A percentile compares a stretch with the other conserved stretches of the same genome.
These are phyloP conservation scores for Nestor notabilis DNA, from an alignment of 2,113 vertebrate genomes.

Conservation along the genomic window DNA sequence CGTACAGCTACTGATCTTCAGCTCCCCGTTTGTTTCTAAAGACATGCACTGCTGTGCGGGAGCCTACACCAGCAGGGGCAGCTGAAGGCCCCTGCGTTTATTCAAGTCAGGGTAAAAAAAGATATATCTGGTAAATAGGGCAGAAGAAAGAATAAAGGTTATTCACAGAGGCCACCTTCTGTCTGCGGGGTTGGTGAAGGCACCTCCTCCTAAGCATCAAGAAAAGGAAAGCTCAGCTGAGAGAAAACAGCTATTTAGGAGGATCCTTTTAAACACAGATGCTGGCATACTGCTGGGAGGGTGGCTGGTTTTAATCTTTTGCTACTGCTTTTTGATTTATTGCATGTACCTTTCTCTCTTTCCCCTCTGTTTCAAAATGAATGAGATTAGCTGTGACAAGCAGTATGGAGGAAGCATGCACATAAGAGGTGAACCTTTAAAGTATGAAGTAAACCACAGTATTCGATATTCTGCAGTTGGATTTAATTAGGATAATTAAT, in stretches of 20 bases:
- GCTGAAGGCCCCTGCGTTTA: not conserved
- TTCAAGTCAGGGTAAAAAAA: not conserved
- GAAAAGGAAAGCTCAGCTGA: not conserved
- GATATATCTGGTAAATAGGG: not conserved
- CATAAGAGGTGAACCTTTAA: not conserved
- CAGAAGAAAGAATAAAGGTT: not conserved
- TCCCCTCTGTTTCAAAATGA: not conserved
- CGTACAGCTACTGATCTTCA: not conserved
- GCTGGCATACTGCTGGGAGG: not conserved
- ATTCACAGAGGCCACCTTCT: not conserved
- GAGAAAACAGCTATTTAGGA: not conserved
- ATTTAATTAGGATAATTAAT: constrained; percentile 27
- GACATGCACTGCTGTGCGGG: not conserved
- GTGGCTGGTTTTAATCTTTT: not conserved
- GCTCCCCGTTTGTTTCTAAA: not conserved
- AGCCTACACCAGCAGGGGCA: not conserved
- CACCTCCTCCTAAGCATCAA: not conserved
- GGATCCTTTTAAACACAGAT: not conserved
- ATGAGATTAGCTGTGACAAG: constrained; percentile 4
- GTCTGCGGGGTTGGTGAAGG: not conserved
- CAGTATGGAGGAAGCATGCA: not conserved
- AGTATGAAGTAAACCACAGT: not conserved
- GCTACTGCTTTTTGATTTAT: constrained; percentile 13
- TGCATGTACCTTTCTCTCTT: not conserved
- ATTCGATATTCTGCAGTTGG: not conserved